These are phyloP conservation scores for Dicentrarchus labrax DNA, from an alignment of 2,113 vertebrate genomes.

Conservation along the genomic window DNA sequence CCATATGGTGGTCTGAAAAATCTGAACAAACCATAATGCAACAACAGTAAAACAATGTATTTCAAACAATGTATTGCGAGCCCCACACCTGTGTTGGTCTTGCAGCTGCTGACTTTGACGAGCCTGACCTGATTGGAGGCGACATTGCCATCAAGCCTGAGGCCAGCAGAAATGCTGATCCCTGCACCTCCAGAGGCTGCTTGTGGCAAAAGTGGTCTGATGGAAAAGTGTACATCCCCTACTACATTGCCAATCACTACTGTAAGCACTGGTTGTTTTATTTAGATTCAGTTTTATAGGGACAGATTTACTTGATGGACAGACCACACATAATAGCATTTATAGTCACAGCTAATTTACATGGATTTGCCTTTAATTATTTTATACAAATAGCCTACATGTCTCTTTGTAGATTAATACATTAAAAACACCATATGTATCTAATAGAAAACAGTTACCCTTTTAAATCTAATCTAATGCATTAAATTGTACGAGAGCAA, in stretches of 20 bases:
- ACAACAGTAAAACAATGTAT: not conserved
- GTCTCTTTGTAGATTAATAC: no score
- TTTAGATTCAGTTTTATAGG: not conserved
- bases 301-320: no score
- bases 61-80: not conserved
- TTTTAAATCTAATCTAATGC: no score
- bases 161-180: slow-evolving; percentile 73
- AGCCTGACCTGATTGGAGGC: slow-evolving; percentile 64
- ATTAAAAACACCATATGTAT: no score
- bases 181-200: slow-evolving; percentile 72
- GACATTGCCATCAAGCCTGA: slow-evolving; percentile 71
- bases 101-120: slow-evolving; percentile 57
- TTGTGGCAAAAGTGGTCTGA: slow-evolving; percentile 68
- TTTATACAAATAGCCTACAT: no score
- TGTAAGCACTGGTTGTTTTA: slow-evolving; percentile 47
- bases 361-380: no score
- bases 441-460: no score
- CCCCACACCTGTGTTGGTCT: not conserved
- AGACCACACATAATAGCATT: no score
- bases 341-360: no score
- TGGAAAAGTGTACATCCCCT: slow-evolving; percentile 78
- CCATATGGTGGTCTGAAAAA: not conserved
- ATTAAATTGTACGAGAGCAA: no score
- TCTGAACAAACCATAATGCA: not conserved
- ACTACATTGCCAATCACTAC: slow-evolving; percentile 70